A percentile compares a stretch with the other conserved stretches of the same genome.
Conservation (phyloP, 1,140 invertebrate species). For the Aphaenogaster ashmeadi region DNA sequence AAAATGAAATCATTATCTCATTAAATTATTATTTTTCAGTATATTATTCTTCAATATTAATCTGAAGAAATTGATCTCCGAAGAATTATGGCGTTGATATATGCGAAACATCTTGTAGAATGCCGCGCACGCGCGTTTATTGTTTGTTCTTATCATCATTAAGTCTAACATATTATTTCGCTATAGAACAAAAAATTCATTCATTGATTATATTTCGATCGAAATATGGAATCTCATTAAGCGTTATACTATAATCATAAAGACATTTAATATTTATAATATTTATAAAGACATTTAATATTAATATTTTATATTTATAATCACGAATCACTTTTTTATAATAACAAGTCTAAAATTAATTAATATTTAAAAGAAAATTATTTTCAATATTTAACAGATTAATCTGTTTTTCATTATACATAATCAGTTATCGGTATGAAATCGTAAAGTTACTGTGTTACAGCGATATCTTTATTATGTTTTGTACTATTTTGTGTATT, state of each 20-base stretch:
- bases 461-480: conserved; percentile 30
- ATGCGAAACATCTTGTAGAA: neutral
- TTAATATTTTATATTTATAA: neutral
- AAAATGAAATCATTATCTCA: neutral
- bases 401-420: neutral
- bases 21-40: neutral
- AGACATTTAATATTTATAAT: neutral
- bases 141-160: neutral
- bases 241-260: neutral
- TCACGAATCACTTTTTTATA: neutral
- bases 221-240: neutral
- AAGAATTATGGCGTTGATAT: neutral
- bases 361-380: neutral
- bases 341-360: neutral
- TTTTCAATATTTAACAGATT: neutral
- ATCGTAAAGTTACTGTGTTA: conserved; percentile 36
- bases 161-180: neutral
- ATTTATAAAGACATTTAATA: neutral
- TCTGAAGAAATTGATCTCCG: neutral
- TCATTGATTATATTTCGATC: neutral
- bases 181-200: neutral
- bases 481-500: neutral
- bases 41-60: neutral
- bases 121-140: neutral
- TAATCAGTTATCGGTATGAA: neutral